Evolutionary conservation across 2,888 invertebrate species (phyloP), one percentile per base, ranked within the genome.

Genomic region (Lepidocyrtinus sp.): DNA sequence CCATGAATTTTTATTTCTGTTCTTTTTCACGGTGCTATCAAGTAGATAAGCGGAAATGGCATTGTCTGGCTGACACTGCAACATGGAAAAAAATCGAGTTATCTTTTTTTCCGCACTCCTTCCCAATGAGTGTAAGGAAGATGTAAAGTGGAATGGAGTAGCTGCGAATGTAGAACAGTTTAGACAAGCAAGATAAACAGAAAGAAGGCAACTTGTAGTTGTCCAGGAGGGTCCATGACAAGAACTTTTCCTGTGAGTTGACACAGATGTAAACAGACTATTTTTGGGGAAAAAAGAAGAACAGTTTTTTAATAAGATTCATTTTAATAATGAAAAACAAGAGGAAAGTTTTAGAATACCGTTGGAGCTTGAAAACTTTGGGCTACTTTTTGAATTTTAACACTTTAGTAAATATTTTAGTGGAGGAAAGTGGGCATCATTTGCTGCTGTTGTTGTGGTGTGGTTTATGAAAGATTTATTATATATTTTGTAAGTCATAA

Each of bases 241-340:
- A n/a, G 36, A 59, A 59, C 21, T 59, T 21, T 25, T 68, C 24
- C 59, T 25, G 36, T 46, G 69, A 69, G 36, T 26, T 68, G 75
- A 68, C 62, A 75, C 75, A 75, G 75, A 75, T 69, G 75, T 68
- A 68, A 75, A 67, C 46, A 68, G 65, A 68, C 61, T 15, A 7
- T 3, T 3, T 59, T 3, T 59, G 59, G 2, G 59, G 2, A 12
- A 36, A 36, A 59, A 19, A 59, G 50, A 15, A 50, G 17, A 17
- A 50, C 15, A 1, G 50, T 50, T 50, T 36, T 36, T 12, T 12
- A 36, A 36, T 36, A 50, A 50, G 21, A 21, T 36, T 36, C 12
- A 12, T 12, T 9, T 36, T 36, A 36, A 36, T 12, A 36, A 12
- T 36, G 7, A 36, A 36, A 36, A 36, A 36, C 12, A 36, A 36